Percentiles rank a stretch among this genome's conserved stretches.
Conservation (phyloP, 1,140 invertebrate genomes). For the Mactra quadrangularis region DNA sequence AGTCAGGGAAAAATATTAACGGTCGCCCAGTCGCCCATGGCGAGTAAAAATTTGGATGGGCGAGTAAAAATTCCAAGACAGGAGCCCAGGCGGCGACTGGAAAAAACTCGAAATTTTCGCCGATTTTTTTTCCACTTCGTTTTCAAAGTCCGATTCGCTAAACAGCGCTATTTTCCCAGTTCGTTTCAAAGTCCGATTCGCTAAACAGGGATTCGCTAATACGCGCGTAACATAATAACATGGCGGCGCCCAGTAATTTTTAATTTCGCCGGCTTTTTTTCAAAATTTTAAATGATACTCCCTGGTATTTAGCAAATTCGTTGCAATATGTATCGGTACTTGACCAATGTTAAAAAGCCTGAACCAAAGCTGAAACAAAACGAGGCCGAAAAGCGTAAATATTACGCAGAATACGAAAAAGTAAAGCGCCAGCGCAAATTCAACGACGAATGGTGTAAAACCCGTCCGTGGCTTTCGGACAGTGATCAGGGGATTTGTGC, state of each 20-base stretch:
- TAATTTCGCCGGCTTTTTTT: not conserved
- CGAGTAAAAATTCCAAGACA: too few relatives aligned
- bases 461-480: not conserved
- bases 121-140: not conserved
- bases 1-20: too few relatives aligned
- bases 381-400: not conserved
- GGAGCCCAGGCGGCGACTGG: not conserved
- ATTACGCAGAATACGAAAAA: not conserved
- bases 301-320: not conserved
- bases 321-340: not conserved
- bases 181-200: too few relatives aligned
- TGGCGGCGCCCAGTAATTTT: not conserved
- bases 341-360: not conserved
- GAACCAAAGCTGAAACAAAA: not conserved
- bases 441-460: not conserved
- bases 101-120: not conserved
- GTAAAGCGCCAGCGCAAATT: not conserved
- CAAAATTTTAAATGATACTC: too few relatives aligned
- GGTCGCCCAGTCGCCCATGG: not conserved
- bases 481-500: not conserved
- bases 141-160: too few relatives aligned
- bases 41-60: not conserved
- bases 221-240: not conserved
- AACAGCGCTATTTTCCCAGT: too few relatives aligned
- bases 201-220: not conserved